Conservation (phyloP, 1,140 invertebrate species). For the Diachasmimorpha longicaudata region DNA sequence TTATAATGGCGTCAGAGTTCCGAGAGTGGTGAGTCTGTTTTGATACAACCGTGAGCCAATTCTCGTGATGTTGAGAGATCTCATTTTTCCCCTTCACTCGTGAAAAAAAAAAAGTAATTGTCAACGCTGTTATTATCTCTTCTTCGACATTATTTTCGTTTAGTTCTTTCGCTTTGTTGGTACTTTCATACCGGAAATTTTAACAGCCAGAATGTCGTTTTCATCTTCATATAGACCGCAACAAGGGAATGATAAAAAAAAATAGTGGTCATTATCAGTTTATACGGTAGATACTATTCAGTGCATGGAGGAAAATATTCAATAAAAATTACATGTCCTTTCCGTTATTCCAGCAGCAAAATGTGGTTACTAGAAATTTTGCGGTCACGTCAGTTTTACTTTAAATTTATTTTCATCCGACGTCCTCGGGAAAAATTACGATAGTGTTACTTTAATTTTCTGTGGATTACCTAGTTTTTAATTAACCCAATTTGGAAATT, state of each 20-base stretch:
- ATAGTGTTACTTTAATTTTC: no score
- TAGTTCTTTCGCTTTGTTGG: not conserved
- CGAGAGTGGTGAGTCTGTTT: not conserved
- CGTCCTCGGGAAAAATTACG: no score
- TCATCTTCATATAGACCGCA: not conserved
- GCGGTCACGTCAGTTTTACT: no score
- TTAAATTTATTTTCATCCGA: no score
- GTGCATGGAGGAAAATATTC: no score
- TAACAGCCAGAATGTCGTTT: not conserved
- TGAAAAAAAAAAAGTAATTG: not conserved
- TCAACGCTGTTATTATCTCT: not conserved
- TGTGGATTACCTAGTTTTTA: no score
- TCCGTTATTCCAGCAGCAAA: no score
- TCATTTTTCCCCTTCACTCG: not conserved
- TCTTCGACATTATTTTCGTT: not conserved
- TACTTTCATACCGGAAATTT: not conserved
- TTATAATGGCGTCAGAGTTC: not conserved
- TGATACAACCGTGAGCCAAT: not conserved
- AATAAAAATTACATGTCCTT: no score
- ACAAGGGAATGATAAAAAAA: not conserved
- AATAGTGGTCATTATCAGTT: no score
- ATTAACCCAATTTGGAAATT: no score
- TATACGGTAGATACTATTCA: no score
- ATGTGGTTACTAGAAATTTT: no score
- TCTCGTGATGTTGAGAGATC: not conserved